Percentiles rank a stretch among this genome's conserved stretches.
Conservation (phyloP, 2,888 invertebrate genomes). For the Choreutis nemorana region DNA sequence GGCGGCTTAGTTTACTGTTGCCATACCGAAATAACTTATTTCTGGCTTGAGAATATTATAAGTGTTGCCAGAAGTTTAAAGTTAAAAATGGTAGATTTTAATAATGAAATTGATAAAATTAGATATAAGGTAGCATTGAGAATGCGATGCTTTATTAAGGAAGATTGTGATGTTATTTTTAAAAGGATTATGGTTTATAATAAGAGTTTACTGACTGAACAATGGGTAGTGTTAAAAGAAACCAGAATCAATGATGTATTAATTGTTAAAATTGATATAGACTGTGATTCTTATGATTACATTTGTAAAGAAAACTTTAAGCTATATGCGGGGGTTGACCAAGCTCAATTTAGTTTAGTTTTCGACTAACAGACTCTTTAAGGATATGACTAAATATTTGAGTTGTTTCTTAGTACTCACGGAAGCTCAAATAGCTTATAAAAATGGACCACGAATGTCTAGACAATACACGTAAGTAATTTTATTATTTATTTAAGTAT, state of each 20-base stretch:
- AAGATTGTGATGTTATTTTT: constrained; percentile 17
- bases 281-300: constrained; percentile 22
- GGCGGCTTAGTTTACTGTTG: constrained; percentile 30
- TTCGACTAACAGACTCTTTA: constrained; percentile 14
- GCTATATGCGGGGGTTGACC: constrained; percentile 31
- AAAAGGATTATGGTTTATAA: constrained; percentile 27
- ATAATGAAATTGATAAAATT: constrained; percentile 4
- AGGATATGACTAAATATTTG: too few species aligned
- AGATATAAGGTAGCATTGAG: constrained; percentile 19
- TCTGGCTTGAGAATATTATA: constrained; percentile 17
- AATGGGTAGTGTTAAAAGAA: constrained; percentile 21
- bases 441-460: too few species aligned
- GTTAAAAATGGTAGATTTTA: constrained; percentile 11
- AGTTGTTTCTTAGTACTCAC: too few species aligned
- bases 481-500: too few species aligned
- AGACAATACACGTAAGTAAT: too few species aligned
- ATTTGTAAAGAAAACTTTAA: constrained; percentile 20
- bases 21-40: constrained; percentile 19
- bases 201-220: constrained; percentile 17
- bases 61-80: constrained; percentile 10
- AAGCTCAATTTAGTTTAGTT: constrained; percentile 21
- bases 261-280: constrained; percentile 19
- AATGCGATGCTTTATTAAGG: constrained; percentile 18
- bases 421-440: too few species aligned
- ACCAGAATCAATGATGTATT: constrained; percentile 11